Evolutionary conservation across 2,113 vertebrate genomes (phyloP).

Genomic region (Hypomesus transpacificus): DNA sequence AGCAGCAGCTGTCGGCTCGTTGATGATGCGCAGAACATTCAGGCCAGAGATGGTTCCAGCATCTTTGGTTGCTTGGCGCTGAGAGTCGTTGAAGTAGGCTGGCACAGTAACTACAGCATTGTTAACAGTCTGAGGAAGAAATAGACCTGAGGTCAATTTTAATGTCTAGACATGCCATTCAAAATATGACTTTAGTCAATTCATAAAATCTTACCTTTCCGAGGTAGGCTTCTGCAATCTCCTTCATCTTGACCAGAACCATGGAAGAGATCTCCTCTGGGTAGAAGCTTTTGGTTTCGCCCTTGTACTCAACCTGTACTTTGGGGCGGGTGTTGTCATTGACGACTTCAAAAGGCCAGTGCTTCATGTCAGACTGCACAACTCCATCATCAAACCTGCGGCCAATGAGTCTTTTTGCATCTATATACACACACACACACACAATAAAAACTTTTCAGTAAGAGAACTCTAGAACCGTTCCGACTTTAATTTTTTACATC

Average conservation of each 20-base stretch:
- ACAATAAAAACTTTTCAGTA: neutral
- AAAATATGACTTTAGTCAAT: neutral
- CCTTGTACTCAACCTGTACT: conserved; percentile 77
- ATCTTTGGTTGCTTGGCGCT: conserved; percentile 76
- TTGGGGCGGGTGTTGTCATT: conserved; percentile 72
- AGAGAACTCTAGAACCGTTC: neutral
- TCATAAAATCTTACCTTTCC: conserved; percentile 66
- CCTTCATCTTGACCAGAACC: conserved; percentile 78
- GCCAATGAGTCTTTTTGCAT: conserved; percentile 78
- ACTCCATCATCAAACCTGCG: conserved; percentile 73
- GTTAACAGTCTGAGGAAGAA: conserved; percentile 57
- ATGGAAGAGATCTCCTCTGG: conserved; percentile 78
- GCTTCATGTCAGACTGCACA: conserved; percentile 79
- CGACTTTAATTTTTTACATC: neutral
- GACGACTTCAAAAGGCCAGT: conserved; percentile 76
- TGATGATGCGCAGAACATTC: conserved; percentile 76
- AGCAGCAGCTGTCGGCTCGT: conserved; percentile 78
- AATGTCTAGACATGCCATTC: neutral
- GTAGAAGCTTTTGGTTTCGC: conserved; percentile 71
- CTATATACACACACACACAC: conserved; percentile 38
- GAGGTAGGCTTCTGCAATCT: conserved; percentile 77
- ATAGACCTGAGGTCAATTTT: neutral
- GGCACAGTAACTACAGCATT: conserved; percentile 78
- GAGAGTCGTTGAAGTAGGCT: conserved; percentile 78
- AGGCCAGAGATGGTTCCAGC: conserved; percentile 76